phyloP scores from a whole-genome alignment of 2,888 invertebrate genomes.

The Steromphala cineraria region DNA sequence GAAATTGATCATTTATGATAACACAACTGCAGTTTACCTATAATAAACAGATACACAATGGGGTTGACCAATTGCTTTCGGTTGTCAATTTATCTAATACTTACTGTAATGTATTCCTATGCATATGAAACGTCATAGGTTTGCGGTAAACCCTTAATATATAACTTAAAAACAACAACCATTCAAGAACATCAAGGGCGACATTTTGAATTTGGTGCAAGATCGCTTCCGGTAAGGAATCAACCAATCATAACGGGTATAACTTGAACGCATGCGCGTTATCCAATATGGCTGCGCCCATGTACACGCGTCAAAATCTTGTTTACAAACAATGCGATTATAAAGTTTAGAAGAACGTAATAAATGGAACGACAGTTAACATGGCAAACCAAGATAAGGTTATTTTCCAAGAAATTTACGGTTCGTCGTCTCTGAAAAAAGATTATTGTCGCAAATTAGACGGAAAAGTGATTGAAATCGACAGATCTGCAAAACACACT shows the following conservation, averaged over 20 bases:
- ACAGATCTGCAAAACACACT: slow-evolving; percentile 39
- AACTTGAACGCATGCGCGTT: neutral
- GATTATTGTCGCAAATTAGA: slow-evolving; percentile 34
- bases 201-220: slow-evolving; percentile 1
- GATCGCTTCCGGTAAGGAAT: neutral
- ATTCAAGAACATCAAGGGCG: neutral
- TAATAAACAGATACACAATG: too few species aligned
- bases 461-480: slow-evolving; percentile 28
- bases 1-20: too few species aligned
- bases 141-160: too few species aligned
- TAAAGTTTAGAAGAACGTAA: too few species aligned
- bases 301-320: neutral
- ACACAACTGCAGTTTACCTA: too few species aligned
- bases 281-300: slow-evolving; percentile 24
- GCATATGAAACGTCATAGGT: too few species aligned
- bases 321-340: too few species aligned
- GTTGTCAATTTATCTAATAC: too few species aligned
- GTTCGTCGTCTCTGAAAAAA: slow-evolving; percentile 36
- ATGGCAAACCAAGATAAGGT: neutral
- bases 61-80: too few species aligned
- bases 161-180: neutral
- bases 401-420: slow-evolving; percentile 37
- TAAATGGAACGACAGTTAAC: neutral
- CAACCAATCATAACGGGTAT: neutral
- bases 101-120: too few species aligned